Base-by-base conservation (phyloP, 2,888 invertebrate species). In the Noctuana brunneofusca region DNA sequence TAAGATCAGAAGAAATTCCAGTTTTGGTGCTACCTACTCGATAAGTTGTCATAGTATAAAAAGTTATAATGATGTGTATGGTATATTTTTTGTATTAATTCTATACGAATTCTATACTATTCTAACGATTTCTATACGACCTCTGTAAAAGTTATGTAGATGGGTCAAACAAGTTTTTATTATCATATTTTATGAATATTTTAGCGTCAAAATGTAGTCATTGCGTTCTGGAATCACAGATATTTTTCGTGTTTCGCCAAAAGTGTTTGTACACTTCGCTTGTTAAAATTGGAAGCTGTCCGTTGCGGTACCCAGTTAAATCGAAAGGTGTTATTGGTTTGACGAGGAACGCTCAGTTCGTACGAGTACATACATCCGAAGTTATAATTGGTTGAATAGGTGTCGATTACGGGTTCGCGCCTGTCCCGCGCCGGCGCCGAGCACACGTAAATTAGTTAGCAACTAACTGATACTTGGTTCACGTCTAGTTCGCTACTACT, bases 381-480 rank as follows among this genome's bases (percentile, higher is more conserved):
- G 81, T 87, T 87, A 83, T 86, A 85, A 87, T 87, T 86, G 83
- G 78, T 71, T 69, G 75, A 83, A 81, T 83, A 81, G 82, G 78
- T 76, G 75, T 78, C 81, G 80, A 81, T 86, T 68, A 68, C 70
- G 70, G 75, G 78, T 76, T 83, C 78, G 71, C 80, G 77, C 76
- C 75, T 69, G 73, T 64, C 41, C 41, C 41, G 41, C 16, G 41
- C 41, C 16, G 35, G 35, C 68, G 69, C 70, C 67, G 70, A 71
- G 73, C 73, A 78, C 77, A 69, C 78, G 78, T 84, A 86, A 87
- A 83, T 84, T 83, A 86, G 84, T 87, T 87, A 81, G 70, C 65
- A 83, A 85, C 84, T 83, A 82, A 80, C 79, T 81, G 83, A 84
- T 83, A 84, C 81, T 84, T 82, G 41, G 41, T 75, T 73, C 74